Evolutionary conservation across 2,797 vertebrate genomes (phyloP).

Genomic region (Avahi laniger): DNA sequence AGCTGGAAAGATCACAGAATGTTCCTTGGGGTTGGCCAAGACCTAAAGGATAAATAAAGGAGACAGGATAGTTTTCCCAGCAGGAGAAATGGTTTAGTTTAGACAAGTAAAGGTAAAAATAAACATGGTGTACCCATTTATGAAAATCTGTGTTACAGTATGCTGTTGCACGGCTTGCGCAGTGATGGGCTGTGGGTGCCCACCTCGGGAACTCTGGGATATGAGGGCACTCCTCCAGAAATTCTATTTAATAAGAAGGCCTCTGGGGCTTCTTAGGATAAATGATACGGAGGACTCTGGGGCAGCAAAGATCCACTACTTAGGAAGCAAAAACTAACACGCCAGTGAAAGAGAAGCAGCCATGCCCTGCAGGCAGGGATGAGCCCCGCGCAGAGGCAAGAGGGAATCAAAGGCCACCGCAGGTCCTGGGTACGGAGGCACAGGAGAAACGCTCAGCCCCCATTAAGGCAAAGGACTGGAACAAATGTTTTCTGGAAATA

Average conservation of each 20-base stretch:
- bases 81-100: neutral
- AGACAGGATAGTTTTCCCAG: neutral
- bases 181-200: neutral
- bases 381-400: neutral
- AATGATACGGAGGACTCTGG: neutral
- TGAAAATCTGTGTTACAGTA: neutral
- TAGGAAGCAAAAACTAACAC: neutral
- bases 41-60: neutral
- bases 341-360: neutral
- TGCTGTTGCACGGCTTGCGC: neutral
- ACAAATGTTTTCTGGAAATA: neutral
- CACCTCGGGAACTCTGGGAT: neutral
- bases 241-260: neutral
- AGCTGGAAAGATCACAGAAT: neutral
- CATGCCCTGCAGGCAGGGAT: neutral
- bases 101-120: neutral
- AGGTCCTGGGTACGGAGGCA: neutral
- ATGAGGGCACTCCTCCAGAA: neutral
- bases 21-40: neutral
- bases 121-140: neutral
- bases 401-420: neutral
- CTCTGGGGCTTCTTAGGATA: neutral
- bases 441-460: neutral
- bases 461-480: neutral
- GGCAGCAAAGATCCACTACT: neutral